Evolutionary conservation across 1,140 invertebrate genomes (phyloP).

Genomic region (Scylla paramamosain): DNA sequence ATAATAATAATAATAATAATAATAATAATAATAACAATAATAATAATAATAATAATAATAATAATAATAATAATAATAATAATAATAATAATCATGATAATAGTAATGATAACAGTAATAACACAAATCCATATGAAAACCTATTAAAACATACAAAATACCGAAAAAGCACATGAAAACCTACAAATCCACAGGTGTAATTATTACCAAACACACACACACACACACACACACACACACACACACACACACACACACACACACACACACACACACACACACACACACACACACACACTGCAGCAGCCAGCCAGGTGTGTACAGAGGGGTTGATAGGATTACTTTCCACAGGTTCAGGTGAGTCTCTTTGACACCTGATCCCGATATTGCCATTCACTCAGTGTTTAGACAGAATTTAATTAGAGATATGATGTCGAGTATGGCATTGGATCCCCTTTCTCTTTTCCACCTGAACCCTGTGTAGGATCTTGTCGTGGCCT

Average conservation of each 20-base stretch:
- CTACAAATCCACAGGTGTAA: background rate
- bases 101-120: conserved; percentile 63
- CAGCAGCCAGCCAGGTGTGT: background rate
- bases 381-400: background rate
- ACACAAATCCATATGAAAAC: background rate
- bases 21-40: conserved; percentile 68
- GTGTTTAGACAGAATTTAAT: background rate
- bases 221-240: background rate
- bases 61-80: too few species aligned
- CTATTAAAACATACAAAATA: background rate
- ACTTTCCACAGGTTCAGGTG: background rate
- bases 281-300: too few species aligned
- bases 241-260: conserved; percentile 1
- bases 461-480: background rate
- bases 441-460: background rate
- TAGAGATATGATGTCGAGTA: background rate
- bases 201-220: background rate
- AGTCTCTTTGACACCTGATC: background rate
- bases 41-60: conserved; percentile 24
- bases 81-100: conserved; percentile 38
- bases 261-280: background rate
- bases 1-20: conserved; percentile 72
- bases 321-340: background rate
- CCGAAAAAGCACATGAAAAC: background rate
- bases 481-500: background rate